These are phyloP conservation scores for Forbesichthys agassizii DNA, from an alignment of 2,113 vertebrate genomes.

Conservation along the genomic window DNA sequence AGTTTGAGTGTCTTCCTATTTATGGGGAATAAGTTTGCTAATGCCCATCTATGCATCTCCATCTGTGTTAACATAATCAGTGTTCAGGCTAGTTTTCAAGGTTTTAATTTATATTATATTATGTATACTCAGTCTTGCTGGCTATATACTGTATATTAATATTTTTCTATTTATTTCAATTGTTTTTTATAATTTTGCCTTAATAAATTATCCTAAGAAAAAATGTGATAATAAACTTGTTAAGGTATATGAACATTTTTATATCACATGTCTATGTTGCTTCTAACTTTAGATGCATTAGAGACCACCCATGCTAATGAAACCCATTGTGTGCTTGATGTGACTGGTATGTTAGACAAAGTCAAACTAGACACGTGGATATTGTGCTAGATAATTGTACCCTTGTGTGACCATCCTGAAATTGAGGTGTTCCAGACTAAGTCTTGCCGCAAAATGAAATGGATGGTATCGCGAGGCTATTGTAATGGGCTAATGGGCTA, in stretches of 20 bases:
- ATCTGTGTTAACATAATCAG: background rate
- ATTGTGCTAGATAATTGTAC: too few relatives aligned
- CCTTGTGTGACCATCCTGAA: too few relatives aligned
- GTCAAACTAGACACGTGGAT: background rate
- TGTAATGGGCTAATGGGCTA: too few relatives aligned
- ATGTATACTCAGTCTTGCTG: background rate
- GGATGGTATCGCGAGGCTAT: too few relatives aligned
- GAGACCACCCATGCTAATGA: background rate
- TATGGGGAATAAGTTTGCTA: background rate
- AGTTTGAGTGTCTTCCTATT: background rate
- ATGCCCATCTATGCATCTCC: background rate
- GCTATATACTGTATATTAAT: background rate
- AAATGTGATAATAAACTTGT: too few relatives aligned
- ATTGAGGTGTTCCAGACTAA: too few relatives aligned
- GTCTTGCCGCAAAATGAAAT: too few relatives aligned
- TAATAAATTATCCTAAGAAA: too few relatives aligned
- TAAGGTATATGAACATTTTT: too few relatives aligned
- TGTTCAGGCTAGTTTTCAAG: background rate
- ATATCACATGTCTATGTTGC: background rate
- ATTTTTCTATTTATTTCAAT: background rate
- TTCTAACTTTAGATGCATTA: background rate
- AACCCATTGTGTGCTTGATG: background rate
- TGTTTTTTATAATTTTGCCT: too few relatives aligned
- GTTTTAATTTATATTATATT: background rate
- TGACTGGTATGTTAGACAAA: background rate